Evolutionary conservation across 1,140 invertebrate genomes (phyloP), one percentile per base, ranked within the genome.

Genomic region (Drosophila kurseongensis): DNA sequence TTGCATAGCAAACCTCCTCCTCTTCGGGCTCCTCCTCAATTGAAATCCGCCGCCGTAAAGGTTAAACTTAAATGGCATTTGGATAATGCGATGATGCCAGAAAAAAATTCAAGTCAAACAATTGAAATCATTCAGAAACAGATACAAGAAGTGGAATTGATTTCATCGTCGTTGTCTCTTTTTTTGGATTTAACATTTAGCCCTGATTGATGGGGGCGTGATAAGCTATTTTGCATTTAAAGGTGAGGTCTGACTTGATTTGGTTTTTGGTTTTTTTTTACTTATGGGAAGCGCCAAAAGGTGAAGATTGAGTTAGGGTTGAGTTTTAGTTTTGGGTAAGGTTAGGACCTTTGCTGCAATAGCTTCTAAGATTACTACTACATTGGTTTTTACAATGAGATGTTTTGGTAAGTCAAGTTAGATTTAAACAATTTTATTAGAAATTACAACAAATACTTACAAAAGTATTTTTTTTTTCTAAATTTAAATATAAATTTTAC

Each of bases 1-100:
- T 88, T 89, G 83, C 83, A 88, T 88, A 83, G 75, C 36, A 16
- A 48, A 41, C 65, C 66, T 42, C 23, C 63, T n/a, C 10, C 66
- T 38, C 50, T 36, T 4, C 32, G 18, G 56, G 56, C 78, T 62
- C 67, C 56, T 66, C 65, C 48, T 68, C 65, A 80, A 67, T 79
- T 59, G 66, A 79, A 76, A 76, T 58, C 48, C 58, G 68, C 56
- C 57, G 42, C 61, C 56, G 55, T 82, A 86, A 88, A 88, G 84
- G 83, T 88, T 88, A 89, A 88, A 83, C 57, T 75, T 75, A 85
- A 85, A 86, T 88, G 82, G 82, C 82, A 86, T 84, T 85, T 84
- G 80, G 82, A 83, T 78, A 84, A 85, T 84, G 72, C 72, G 78
- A 80, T 80, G 78, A 75, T 48, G 79, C 78, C 78, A 58, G 44